phyloP scores from a whole-genome alignment of 2,113 vertebrate genomes.

The Mastomys coucha region DNA sequence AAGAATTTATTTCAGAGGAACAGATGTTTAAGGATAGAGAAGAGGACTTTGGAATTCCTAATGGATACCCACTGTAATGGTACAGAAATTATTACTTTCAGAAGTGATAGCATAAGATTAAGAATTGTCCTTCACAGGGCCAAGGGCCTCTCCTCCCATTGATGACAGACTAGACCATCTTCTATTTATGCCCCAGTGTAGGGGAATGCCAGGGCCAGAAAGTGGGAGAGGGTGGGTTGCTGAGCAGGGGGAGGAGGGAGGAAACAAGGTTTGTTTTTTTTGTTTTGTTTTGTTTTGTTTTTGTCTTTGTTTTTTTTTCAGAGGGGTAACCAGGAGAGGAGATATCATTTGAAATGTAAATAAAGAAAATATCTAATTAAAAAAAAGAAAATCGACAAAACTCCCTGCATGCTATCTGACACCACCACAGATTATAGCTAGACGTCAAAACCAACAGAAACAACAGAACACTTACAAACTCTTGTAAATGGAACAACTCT shows the following conservation, averaged over 20 bases:
- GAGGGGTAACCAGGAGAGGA: no score
- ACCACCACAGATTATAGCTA: neutral
- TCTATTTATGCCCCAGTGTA: no score
- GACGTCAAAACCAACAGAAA: neutral
- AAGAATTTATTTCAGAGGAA: constrained; percentile 32
- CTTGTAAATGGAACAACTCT: neutral
- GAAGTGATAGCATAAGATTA: neutral
- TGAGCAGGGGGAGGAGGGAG: no score
- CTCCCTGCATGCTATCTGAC: neutral
- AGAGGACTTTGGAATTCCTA: neutral
- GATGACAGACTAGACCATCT: no score
- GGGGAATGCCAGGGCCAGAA: no score
- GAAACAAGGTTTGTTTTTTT: no score
- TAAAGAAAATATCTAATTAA: neutral
- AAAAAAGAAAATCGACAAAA: neutral
- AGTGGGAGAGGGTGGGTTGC: no score
- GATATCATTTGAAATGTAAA: no score
- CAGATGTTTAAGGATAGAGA: neutral
- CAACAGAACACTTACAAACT: neutral
- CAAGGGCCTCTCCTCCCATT: no score
- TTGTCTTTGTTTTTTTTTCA: no score
- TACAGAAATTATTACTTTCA: constrained; percentile 4
- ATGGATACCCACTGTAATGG: neutral
- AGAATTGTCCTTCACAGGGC: neutral
- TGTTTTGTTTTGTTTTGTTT: no score